Evolutionary conservation across 2,888 invertebrate genomes (phyloP).

Genomic region (Ischnura elegans): DNA sequence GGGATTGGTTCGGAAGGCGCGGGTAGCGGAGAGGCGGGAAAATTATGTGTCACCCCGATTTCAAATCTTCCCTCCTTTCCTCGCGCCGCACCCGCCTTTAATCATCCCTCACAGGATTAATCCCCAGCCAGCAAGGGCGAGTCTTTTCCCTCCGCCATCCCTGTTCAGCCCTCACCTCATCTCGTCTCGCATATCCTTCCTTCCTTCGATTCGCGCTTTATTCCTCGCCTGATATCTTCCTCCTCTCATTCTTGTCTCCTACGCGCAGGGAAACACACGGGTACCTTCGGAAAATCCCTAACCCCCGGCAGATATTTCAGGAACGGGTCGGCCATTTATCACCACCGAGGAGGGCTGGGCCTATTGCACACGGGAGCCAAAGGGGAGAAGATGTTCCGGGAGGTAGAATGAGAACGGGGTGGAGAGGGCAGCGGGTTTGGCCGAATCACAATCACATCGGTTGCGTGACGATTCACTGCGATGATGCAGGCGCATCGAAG

Average conservation of each 20-base stretch:
- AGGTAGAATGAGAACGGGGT: background rate
- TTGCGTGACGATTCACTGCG: background rate
- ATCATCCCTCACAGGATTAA: slow-evolving; percentile 47
- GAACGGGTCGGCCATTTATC: slow-evolving; percentile 49
- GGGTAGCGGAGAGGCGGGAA: background rate
- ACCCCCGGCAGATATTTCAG: slow-evolving; percentile 50
- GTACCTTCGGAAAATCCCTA: slow-evolving; percentile 4
- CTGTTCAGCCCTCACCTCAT: background rate
- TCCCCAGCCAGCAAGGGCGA: background rate
- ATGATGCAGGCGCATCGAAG: background rate
- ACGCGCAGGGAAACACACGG: background rate
- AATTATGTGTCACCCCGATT: slow-evolving; percentile 11
- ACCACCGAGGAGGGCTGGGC: slow-evolving; percentile 21
- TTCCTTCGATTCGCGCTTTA: background rate
- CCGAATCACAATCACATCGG: slow-evolving; percentile 6
- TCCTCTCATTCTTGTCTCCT: background rate
- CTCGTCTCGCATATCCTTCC: background rate
- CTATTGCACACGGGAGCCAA: slow-evolving; percentile 15
- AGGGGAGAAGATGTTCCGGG: background rate
- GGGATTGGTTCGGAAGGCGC: background rate
- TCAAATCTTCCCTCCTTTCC: slow-evolving; percentile 26
- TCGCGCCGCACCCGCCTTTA: background rate
- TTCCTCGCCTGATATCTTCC: background rate
- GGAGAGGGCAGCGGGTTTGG: background rate
- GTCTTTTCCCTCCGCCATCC: slow-evolving; percentile 3